These are phyloP conservation scores for Alcedo quadribrachys DNA, from an alignment of 2,797 vertebrate genomes.

Conservation along the genomic window DNA sequence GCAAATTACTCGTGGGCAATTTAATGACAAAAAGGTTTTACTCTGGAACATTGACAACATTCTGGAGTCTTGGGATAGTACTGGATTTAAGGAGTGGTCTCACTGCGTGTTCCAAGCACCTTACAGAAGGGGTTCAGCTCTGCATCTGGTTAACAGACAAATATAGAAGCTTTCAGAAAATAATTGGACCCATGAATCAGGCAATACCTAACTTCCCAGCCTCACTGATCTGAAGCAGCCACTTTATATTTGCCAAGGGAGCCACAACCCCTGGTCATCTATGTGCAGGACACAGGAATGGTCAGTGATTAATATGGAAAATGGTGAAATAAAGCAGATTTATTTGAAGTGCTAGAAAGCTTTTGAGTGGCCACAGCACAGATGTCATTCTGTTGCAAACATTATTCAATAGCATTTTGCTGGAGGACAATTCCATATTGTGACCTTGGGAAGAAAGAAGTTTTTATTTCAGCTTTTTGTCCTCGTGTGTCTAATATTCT, in stretches of 20 bases:
- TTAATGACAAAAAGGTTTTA: background rate
- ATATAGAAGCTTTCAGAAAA: background rate
- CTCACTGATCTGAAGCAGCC: background rate
- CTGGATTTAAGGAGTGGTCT: background rate
- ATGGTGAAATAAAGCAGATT: background rate
- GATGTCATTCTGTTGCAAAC: background rate
- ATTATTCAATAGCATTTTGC: background rate
- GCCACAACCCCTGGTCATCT: accelerated
- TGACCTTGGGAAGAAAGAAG: background rate
- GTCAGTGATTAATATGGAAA: background rate
- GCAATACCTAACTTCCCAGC: background rate
- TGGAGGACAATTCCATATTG: background rate
- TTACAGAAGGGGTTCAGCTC: background rate
- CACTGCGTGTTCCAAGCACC: background rate
- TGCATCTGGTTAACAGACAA: background rate
- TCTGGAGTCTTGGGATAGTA: background rate
- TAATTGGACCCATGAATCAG: background rate
- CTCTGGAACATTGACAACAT: background rate
- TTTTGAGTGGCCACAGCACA: background rate
- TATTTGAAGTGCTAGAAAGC: background rate
- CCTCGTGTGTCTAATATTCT: background rate
- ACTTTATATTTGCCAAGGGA: background rate
- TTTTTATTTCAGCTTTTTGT: background rate
- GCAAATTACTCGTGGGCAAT: background rate
- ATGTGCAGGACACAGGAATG: background rate